These are phyloP conservation scores for Diachrysia chrysitis DNA, from an alignment of 2,888 invertebrate species.

Conservation along the genomic window DNA sequence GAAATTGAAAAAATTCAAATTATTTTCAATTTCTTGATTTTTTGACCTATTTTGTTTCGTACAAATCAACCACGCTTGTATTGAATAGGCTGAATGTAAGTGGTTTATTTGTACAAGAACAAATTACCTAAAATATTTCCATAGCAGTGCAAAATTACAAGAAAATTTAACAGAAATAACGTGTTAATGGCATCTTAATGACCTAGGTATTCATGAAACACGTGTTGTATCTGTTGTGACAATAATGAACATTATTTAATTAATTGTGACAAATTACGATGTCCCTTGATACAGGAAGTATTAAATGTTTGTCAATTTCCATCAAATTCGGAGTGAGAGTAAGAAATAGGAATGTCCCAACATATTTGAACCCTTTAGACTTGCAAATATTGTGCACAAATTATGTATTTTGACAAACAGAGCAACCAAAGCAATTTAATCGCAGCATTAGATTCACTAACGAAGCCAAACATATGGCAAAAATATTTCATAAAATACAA, in stretches of 20 bases:
- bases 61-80: constrained; percentile 33
- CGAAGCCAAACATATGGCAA: constrained; percentile 53
- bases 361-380: constrained; percentile 52
- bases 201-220: constrained; percentile 42
- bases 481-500: constrained; percentile 45
- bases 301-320: constrained; percentile 69
- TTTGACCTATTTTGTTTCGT: constrained; percentile 33
- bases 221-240: constrained; percentile 69
- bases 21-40: constrained; percentile 38
- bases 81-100: constrained; percentile 16
- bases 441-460: constrained; percentile 54
- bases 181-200: constrained; percentile 57
- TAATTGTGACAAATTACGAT: constrained; percentile 55
- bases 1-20: constrained; percentile 37
- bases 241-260: constrained; percentile 68
- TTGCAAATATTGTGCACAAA: constrained; percentile 58
- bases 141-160: constrained; percentile 41
- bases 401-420: constrained; percentile 57
- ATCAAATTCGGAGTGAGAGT: constrained; percentile 64
- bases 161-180: constrained; percentile 35
- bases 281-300: constrained; percentile 60
- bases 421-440: constrained; percentile 70
- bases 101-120: constrained; percentile 40
- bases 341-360: constrained; percentile 56
- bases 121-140: constrained; percentile 19